Conservation (phyloP, 2,113 vertebrate genomes). For the Pseudopodoces humilis region DNA sequence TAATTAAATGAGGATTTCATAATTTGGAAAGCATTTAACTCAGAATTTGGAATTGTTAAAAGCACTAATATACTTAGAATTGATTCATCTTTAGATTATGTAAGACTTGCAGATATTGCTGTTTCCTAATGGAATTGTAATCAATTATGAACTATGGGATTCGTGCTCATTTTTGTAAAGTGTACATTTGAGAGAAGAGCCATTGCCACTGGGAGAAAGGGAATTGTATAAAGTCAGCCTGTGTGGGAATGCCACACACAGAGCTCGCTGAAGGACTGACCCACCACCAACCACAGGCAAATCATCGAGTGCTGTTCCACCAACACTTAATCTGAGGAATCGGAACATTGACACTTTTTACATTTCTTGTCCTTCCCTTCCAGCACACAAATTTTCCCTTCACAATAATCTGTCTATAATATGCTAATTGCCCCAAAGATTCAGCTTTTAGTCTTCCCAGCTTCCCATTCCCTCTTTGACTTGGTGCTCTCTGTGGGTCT, state of each 20-base stretch:
- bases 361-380: background rate
- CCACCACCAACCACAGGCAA: background rate
- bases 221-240: background rate
- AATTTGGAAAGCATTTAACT: constrained; percentile 72
- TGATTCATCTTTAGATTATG: constrained; percentile 56
- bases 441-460: background rate
- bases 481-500: background rate
- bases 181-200: background rate
- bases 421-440: background rate
- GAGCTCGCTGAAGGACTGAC: background rate
- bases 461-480: rapidly evolving
- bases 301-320: background rate
- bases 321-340: background rate
- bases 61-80: constrained; percentile 71
- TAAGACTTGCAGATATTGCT: constrained; percentile 20
- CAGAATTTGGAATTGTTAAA: constrained; percentile 69
- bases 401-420: background rate
- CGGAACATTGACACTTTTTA: background rate
- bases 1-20: constrained; percentile 75
- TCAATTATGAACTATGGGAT: background rate
- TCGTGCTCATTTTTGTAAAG: constrained; percentile 2
- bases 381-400: background rate
- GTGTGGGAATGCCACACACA: rapidly evolving
- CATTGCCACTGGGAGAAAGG: background rate
- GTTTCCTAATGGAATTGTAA: constrained; percentile 62